Base-by-base conservation (phyloP, 2,888 invertebrate genomes). In the Drepanosiphum platanoidis region DNA sequence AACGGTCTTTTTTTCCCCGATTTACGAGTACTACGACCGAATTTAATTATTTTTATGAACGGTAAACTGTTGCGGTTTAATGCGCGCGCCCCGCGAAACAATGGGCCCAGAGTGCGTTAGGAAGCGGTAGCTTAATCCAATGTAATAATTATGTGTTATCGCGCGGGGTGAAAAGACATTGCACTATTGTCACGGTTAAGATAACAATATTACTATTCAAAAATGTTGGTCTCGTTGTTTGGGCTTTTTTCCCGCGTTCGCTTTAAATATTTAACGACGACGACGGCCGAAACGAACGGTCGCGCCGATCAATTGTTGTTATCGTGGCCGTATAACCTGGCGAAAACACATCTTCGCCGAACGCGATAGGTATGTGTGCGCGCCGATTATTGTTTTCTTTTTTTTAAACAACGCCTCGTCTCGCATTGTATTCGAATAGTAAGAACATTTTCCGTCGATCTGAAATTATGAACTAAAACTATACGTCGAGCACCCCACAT, bases 101-200 rank as follows among this genome's bases (percentile, higher is more conserved):
- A 75, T 52, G n/a, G 74, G 9, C 22, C n/a, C 13, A n/a, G 8
- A 22, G 52, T 22, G 46, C 42, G 13, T 9, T 18, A 11, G 4
- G 18, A 13, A 32, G 39, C 71, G 27, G 39, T 7, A 39, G 5
- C 39, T 27, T 71, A 71, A 42, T 42, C 42, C 72, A 27, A 32
- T 72, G 42, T 42, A 72, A n/a, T n/a, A n/a, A 72, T 42, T 72
- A 72, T 72, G 27, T 30, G 42, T 72, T 72, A 72, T 72, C 72
- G 42, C 42, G 72, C 11, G 4, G 72, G 70, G 39, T 7, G 39
- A 71, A 71, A 71, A 71, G 39, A 71, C 70, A 39, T 71, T 71
- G 15, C n/a, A 36, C 70, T n/a, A 70, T 70, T 70, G 70, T 70
- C 70, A 36, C n/a, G n/a, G 36, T 72, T 72, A 42, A 72, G 42